Conservation (phyloP, 2,888 invertebrate genomes). For the Nomada goodeniana region DNA sequence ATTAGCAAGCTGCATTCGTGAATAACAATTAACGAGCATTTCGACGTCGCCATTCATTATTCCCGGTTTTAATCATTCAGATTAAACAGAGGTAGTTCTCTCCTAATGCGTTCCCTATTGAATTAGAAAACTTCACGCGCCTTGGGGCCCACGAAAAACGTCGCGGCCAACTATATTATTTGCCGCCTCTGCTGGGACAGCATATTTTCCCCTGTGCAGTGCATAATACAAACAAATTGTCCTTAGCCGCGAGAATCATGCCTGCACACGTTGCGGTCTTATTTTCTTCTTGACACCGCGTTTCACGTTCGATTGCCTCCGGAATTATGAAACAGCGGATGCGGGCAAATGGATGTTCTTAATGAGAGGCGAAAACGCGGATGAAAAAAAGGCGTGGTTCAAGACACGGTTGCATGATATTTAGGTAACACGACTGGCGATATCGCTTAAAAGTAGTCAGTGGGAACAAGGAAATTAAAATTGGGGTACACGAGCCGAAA, state of each 20-base stretch:
- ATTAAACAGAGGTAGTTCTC: conserved; percentile 18
- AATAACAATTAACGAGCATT: too few relatives aligned
- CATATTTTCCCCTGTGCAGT: conserved; percentile 26
- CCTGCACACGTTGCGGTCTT: conserved; percentile 2
- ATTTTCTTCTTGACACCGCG: background rate
- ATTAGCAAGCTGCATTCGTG: too few relatives aligned
- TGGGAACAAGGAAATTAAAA: background rate
- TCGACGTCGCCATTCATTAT: conserved; percentile 5
- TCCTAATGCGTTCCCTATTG: conserved; percentile 32
- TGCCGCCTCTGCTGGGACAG: conserved; percentile 28
- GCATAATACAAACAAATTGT: conserved; percentile 76
- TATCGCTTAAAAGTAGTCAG: conserved; percentile 30
- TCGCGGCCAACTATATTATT: conserved; percentile 32
- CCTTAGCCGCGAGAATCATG: conserved; percentile 32
- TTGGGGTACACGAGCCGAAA: background rate
- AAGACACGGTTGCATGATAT: conserved; percentile 41
- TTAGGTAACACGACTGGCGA: conserved; percentile 18
- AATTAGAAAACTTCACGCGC: conserved; percentile 53
- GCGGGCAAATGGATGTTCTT: conserved; percentile 58
- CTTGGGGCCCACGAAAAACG: conserved; percentile 4
- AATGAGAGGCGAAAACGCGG: conserved; percentile 48
- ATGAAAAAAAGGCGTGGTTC: background rate
- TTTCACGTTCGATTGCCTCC: conserved; percentile 71
- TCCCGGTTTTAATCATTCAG: conserved; percentile 42
- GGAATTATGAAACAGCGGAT: conserved; percentile 71